A percentile compares a stretch with the other conserved stretches of the same genome.
phyloP scores from a whole-genome alignment of 2,797 vertebrate species.

The Poecilia gillii region DNA sequence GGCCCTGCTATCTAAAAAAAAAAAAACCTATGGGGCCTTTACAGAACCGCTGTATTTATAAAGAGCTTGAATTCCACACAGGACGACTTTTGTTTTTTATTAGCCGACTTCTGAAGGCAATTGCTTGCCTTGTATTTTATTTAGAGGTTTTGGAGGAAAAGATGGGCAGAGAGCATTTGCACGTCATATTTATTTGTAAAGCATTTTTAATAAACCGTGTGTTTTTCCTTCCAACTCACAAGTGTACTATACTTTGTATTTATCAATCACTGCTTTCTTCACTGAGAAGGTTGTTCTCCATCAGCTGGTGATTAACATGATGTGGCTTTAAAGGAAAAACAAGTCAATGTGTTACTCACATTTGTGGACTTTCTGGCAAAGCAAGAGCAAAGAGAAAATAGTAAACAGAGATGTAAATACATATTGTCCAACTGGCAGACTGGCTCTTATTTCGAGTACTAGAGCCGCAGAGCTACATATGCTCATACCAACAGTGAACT shows the following conservation, averaged over 20 bases:
- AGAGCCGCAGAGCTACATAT: neutral
- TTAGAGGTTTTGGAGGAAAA: neutral
- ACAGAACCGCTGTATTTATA: neutral
- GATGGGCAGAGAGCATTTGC: neutral
- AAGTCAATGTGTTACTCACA: conserved; percentile 15
- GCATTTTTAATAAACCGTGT: neutral
- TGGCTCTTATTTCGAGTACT: neutral
- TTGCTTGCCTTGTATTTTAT: neutral
- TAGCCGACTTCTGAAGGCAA: neutral
- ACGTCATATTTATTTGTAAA: neutral
- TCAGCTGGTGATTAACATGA: neutral
- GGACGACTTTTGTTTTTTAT: neutral
- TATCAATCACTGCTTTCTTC: neutral
- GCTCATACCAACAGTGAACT: neutral
- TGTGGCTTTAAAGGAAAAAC: conserved; percentile 10
- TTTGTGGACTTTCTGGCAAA: neutral
- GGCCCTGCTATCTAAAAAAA: neutral
- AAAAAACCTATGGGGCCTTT: neutral
- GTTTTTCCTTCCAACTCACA: neutral
- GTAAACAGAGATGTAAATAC: conserved; percentile 13
- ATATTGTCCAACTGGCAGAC: neutral
- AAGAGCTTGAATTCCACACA: neutral
- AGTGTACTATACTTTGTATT: neutral
- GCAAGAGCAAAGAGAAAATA: neutral
- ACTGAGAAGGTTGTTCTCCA: conserved; percentile 10